Evolutionary conservation across 2,888 invertebrate genomes (phyloP), one percentile per base, ranked within the genome.

Genomic region (Meiosimyza decipiens): DNA sequence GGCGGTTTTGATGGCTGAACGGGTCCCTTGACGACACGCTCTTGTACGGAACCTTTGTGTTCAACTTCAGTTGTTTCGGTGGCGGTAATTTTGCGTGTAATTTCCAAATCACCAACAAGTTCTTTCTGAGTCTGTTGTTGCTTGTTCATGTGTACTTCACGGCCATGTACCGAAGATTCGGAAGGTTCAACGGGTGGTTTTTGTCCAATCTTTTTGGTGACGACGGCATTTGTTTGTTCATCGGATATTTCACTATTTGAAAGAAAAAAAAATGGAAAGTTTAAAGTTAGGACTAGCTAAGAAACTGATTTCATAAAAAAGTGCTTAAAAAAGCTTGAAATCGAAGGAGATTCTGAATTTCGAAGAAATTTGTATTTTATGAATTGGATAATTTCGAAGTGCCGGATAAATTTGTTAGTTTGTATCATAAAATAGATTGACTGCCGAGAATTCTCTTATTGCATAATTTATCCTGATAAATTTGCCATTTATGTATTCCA

Each of bases 31-130:
- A 96, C 95, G 1, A 96, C 90, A 68, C 95, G 91, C 85, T 97
- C 96, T 80, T 95, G 93, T 1, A 95, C 95, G 81, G 93, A 93
- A 3, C 91, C 96, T 84, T 95, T 96, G 84, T 96, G 96, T 85
- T 97, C 96, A 72, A 96, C 90, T 86, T 96, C 96, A 1, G 96
- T 95, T 1, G 95, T 97, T 88, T 97, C 96, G 11, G 96, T 97
- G 49, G 96, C 94, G 13, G 96, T 96, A 74, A 96, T 96, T 83
- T 96, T 96, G 77, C 97, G 91, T 0, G 95, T 95, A 68, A 97
- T 96, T 88, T 97, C 96, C 52, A 93, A 88, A 83, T 97, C 95
- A 13, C 95, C 97, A 70, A 93, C 90, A 3, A 92, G 90, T 89
- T 96, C 96, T 84, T 95, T 96, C 85, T 97, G 97, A 0, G 91